Evolutionary conservation across 1,140 invertebrate species (phyloP), one percentile per base, ranked within the genome.

Genomic region (Diachasmimorpha longicaudata): DNA sequence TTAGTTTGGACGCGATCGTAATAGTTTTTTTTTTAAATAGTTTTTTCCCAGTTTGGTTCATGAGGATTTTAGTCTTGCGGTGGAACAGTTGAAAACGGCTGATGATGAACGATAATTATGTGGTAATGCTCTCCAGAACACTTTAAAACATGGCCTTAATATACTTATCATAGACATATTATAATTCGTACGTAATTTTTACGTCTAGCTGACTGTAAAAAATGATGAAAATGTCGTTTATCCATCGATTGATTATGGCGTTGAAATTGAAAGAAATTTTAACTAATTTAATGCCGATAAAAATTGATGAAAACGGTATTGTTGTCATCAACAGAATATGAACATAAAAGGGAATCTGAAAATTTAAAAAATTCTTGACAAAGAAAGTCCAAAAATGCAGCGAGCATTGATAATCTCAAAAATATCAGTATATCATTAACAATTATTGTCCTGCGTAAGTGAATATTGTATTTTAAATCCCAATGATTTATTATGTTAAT

Each of bases 131-230:
- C 44, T 69, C 69, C 19, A 36, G 16, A 72, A 72, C 52, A 73
- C 83, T 84, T 86, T 81, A 84, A 82, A 79, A 82, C 77, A 83
- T 84, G 82, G 85, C 84, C 85, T 85, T 85, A 85, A 86, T 84
- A 86, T 85, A 85, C 83, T 86, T 85, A 86, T 85, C 82, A 82
- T 84, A 85, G 79, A 80, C 77, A 80, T 83, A 80, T 72, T 77
- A 75, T 79, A 77, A 74, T 72, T 78, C 77, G 52, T 78, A 68
- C 44, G 44, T 78, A 71, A 76, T 70, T 76, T 42, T 78, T 76
- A 72, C 48, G 69, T 70, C 63, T 72, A 75, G 74, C 69, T 75
- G 73, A 75, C 44, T 68, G 55, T 69, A 68, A 68, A n/a, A 37
- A 37, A 36, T 31, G 31, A 31, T 74, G 31, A 21, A 63, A 66